These are phyloP conservation scores for Meriones psammophilus DNA, from an alignment of 2,797 vertebrate species.

Conservation along the genomic window DNA sequence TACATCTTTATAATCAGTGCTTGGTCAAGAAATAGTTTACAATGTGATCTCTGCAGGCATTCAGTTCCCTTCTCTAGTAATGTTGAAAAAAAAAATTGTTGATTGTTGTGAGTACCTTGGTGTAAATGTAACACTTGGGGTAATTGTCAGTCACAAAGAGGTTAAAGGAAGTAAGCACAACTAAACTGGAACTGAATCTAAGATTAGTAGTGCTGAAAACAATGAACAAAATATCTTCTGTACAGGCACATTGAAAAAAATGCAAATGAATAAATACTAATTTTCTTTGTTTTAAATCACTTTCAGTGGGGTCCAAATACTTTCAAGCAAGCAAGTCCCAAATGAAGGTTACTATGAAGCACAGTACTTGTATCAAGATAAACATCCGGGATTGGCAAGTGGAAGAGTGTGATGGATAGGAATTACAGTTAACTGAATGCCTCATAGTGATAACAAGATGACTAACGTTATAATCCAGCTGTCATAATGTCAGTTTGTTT, in stretches of 20 bases:
- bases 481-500: not conserved
- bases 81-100: not conserved
- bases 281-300: not conserved
- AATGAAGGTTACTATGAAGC: not conserved
- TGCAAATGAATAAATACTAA: not conserved
- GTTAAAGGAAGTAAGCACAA: not conserved
- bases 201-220: not conserved
- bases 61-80: not conserved
- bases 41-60: not conserved
- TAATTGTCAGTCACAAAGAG: not conserved
- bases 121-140: not conserved
- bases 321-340: not conserved
- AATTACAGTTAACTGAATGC: not conserved
- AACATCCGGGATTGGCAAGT: not conserved
- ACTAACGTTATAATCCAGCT: not conserved
- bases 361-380: accelerated
- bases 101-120: not conserved
- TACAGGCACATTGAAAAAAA: not conserved
- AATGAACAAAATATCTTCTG: not conserved
- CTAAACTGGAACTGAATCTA: not conserved
- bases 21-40: not conserved
- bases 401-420: not conserved
- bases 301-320: not conserved
- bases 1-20: not conserved
- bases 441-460: not conserved